These are phyloP conservation scores for Cynopterus sphinx DNA, from an alignment of 2,797 vertebrate species.

Conservation along the genomic window DNA sequence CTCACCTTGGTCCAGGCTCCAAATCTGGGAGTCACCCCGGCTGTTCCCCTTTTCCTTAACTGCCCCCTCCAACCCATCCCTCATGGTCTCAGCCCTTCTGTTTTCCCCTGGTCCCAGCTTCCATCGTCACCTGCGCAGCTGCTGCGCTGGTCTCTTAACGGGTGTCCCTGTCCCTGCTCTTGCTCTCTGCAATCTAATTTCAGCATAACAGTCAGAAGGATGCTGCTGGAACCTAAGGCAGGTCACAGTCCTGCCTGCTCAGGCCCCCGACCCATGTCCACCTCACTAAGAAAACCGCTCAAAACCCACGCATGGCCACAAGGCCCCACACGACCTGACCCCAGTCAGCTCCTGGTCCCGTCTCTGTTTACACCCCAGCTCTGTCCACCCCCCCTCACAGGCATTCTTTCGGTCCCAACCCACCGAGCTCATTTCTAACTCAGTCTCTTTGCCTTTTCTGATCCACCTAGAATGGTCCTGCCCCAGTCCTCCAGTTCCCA, in stretches of 20 bases:
- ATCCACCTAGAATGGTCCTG: neutral
- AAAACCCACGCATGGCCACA: neutral
- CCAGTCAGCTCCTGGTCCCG: neutral
- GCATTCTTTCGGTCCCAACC: neutral
- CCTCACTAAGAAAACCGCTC: neutral
- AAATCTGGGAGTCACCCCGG: neutral
- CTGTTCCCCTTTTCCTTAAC: neutral
- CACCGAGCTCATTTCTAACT: neutral
- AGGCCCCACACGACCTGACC: rapidly evolving
- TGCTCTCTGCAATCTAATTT: neutral
- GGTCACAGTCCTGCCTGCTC: neutral
- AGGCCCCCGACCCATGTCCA: neutral
- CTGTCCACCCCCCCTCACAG: neutral
- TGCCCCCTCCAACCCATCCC: neutral
- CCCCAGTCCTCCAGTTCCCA: neutral
- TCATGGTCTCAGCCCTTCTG: rapidly evolving
- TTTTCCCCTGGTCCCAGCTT: neutral
- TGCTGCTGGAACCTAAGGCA: neutral
- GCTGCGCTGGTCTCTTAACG: rapidly evolving
- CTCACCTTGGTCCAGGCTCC: neutral
- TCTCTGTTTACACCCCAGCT: rapidly evolving
- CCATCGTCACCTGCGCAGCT: rapidly evolving
- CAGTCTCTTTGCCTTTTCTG: neutral
- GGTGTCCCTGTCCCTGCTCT: neutral
- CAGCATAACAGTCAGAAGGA: neutral